These are phyloP conservation scores for Crotophaga sulcirostris DNA, from an alignment of 2,113 vertebrate genomes.

Conservation along the genomic window DNA sequence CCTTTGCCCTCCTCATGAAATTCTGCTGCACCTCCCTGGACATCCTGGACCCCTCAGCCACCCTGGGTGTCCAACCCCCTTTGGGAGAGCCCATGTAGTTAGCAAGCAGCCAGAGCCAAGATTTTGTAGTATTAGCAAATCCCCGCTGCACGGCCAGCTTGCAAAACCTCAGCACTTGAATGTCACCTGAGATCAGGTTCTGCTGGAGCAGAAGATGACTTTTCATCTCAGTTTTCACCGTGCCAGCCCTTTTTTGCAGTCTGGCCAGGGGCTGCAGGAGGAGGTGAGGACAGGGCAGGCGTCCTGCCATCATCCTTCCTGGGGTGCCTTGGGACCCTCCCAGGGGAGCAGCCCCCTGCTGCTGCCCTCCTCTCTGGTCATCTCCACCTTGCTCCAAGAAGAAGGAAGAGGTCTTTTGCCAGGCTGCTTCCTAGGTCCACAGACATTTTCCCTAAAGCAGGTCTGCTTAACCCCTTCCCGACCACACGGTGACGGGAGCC, in stretches of 20 bases:
- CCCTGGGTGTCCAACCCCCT: accelerated
- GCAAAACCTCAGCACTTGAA: not conserved
- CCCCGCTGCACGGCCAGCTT: not conserved
- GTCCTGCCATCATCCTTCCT: not conserved
- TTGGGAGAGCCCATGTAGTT: not conserved
- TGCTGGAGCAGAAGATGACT: conserved; percentile 34
- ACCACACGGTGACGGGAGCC: accelerated
- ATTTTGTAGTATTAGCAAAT: conserved; percentile 20
- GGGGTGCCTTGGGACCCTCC: not conserved
- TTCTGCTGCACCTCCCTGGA: not conserved
- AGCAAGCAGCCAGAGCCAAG: accelerated
- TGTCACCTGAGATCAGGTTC: conserved; percentile 29
- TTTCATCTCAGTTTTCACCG: conserved; percentile 19
- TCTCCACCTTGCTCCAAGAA: not conserved
- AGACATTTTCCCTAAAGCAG: not conserved
- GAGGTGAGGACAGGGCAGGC: not conserved
- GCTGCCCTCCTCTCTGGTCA: not conserved
- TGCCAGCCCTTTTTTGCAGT: not conserved
- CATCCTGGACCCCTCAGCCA: accelerated
- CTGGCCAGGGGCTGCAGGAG: not conserved
- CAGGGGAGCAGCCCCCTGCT: not conserved
- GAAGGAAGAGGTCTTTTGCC: not conserved
- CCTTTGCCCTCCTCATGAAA: not conserved
- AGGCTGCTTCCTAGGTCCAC: not conserved
- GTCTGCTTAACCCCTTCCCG: not conserved